Evolutionary conservation across 2,797 vertebrate species (phyloP), one percentile per base, ranked within the genome.

Genomic region (Gallirallus australis): DNA sequence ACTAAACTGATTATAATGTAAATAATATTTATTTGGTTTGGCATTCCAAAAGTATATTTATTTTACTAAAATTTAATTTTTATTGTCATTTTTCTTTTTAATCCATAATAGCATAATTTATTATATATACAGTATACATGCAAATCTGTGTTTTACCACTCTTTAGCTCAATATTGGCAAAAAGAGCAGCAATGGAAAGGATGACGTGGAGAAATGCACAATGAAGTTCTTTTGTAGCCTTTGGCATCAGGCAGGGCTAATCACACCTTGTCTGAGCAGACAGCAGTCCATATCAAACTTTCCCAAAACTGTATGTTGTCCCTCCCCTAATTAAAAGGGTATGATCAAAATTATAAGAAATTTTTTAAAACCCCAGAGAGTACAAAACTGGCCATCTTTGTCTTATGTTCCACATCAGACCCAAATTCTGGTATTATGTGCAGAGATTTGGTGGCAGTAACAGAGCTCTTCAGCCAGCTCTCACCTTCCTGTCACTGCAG

Each of bases 1-100:
- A 45, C 61, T 80, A 82, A 79, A 83, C 33, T 78, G 48, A 65
- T 86, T 76, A 93, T 86, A 92, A 86, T 42, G 64, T 35, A 90
- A 96, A 91, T 57, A 0, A 12, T 15, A 75, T 45, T 42, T 33
- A 12, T 57, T 15, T 73, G 19, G 31, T 42, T 42, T 61, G n/a
- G 14, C 23, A 52, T 35, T 66, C 6, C 27, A 66, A 72, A 78
- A 47, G 6, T 19, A 31, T 52, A 30, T 17, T 63, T 69, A n/a
- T 15, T 86, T 68, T 31, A 68, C 7, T 2, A 42, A 94, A 83
- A 39, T 21, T 2, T 37, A 70, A 35, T 68, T 21, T 6, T 87
- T n/a, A 54, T 47, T 63, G 25, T 15, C 42, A 83, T 52, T 70
- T 59, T 57, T 18, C 3, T 72, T 95, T 73, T 31, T 11, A n/a